These are phyloP conservation scores for Setipinna tenuifilis DNA, from an alignment of 2,797 vertebrate species.

Conservation along the genomic window DNA sequence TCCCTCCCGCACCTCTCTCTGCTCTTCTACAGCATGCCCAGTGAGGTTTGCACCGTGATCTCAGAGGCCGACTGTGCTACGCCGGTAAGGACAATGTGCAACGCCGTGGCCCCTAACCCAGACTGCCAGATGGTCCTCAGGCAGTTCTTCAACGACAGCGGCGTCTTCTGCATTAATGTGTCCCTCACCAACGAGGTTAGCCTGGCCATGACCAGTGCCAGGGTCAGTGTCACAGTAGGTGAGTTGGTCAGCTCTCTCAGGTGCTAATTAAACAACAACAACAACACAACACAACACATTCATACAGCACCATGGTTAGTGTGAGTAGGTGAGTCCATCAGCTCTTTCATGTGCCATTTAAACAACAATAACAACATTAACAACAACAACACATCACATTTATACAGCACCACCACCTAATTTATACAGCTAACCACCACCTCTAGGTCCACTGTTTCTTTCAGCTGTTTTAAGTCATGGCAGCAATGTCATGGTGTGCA, in stretches of 20 bases:
- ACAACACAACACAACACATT: too few species aligned
- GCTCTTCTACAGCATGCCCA: slow-evolving; percentile 78
- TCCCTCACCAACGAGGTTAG: slow-evolving; percentile 88
- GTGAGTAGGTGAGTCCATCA: too few species aligned
- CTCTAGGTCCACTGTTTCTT: neutral
- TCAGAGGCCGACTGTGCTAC: slow-evolving; percentile 85
- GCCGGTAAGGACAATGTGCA: slow-evolving; percentile 80
- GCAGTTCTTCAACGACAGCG: slow-evolving; percentile 86
- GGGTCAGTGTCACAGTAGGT: slow-evolving; percentile 83
- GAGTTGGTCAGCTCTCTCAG: slow-evolving; percentile 37
- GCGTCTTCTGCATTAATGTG: slow-evolving; percentile 92
- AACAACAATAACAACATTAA: too few species aligned
- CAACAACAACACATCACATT: too few species aligned
- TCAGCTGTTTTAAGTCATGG: neutral
- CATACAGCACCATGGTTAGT: neutral
- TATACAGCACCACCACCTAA: too few species aligned
- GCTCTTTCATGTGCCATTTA: neutral
- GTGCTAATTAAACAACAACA: neutral
- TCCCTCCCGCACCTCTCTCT: neutral
- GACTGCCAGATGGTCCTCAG: slow-evolving; percentile 89
- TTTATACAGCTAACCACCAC: neutral
- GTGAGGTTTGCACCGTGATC: slow-evolving; percentile 87
- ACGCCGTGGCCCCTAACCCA: slow-evolving; percentile 75
- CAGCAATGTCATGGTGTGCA: too few species aligned
- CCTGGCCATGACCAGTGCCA: slow-evolving; percentile 85